Percentiles rank a stretch among this genome's conserved stretches.
Evolutionary conservation across 2,797 vertebrate species (phyloP).

Genomic region (Loris lydekkerianus): DNA sequence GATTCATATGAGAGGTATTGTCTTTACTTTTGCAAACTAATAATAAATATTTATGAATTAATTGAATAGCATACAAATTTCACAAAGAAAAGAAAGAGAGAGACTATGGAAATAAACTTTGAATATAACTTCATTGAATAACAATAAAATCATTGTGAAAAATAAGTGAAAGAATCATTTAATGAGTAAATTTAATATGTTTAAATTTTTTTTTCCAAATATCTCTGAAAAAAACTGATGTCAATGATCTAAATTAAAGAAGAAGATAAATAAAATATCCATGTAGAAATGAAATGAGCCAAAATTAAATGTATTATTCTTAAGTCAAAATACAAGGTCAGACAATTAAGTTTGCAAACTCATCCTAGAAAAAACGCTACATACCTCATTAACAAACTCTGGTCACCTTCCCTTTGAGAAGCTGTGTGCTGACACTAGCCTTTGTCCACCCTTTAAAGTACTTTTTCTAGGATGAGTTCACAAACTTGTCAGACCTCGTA

Average conservation of each 20-base stretch:
- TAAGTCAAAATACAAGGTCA: neutral
- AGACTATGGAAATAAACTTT: neutral
- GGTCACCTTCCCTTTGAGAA: no score
- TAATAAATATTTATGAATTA: neutral
- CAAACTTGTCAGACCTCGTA: no score
- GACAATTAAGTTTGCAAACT: no score
- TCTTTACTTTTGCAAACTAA: neutral
- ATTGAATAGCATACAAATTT: neutral
- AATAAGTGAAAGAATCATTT: slow-evolving; percentile 13
- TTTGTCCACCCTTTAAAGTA: no score
- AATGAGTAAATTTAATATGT: neutral
- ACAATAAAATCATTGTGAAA: neutral
- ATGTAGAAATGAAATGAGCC: neutral
- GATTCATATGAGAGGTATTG: neutral
- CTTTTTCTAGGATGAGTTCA: no score
- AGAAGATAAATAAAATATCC: neutral
- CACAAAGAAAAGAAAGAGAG: neutral
- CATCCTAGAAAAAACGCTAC: no score
- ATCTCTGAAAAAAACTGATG: slow-evolving; percentile 2
- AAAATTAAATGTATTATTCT: neutral
- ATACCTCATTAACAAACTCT: no score
- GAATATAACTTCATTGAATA: neutral
- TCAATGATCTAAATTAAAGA: neutral
- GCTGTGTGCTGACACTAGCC: no score
- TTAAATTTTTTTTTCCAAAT: slow-evolving; percentile 37